Base-by-base conservation (phyloP, 2,888 invertebrate genomes). In the Gymnocheta viridis region DNA sequence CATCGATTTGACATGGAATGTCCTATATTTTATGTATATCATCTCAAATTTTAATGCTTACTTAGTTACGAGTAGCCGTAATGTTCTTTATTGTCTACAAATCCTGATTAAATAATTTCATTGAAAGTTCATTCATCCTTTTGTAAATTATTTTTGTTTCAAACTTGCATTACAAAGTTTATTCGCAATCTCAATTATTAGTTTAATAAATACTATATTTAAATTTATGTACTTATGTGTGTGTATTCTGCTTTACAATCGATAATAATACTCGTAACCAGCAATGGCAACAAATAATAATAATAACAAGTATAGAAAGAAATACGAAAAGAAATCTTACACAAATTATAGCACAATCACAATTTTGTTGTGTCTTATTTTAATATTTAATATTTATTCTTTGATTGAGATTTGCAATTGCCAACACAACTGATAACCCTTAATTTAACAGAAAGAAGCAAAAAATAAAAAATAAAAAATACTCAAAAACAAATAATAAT, bases 121-220 rank as follows among this genome's bases (percentile, higher is more conserved):
- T 79, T 82, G 82, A 64, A 56, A 62, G 82, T 82, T 82, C 79
- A 69, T 79, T 82, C 82, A 79, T 74, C 79, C n/a, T n/a, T 69
- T 77, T 72, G 12, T 60, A 12, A 69, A 69, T 22, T 35, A n/a
- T 22, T 64, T 66, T 58, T 22, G 22, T 47, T 32, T 29, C 24
- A 22, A 44, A 47, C 29, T 67, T 44, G 35, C 38, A 24, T 44
- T 29, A 27, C 29, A 60, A 77, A 69, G 49, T 49, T 77, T 35
- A 67, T 77, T 76, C 27, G 56, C 60, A 60, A 77, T 58, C 77
- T 67, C 47, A 60, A 60, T 69, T 60, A 60, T 38, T 58, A 58
- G 10, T 56, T 66, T 47, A 67, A 62, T 27, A 27, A 41, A 41
- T 47, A 72, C 5, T 47, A 27, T 10, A 47, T 49, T 58, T 58